These are phyloP conservation scores for Calcarius lapponicus DNA, from an alignment of 2,797 vertebrate species.

Conservation along the genomic window DNA sequence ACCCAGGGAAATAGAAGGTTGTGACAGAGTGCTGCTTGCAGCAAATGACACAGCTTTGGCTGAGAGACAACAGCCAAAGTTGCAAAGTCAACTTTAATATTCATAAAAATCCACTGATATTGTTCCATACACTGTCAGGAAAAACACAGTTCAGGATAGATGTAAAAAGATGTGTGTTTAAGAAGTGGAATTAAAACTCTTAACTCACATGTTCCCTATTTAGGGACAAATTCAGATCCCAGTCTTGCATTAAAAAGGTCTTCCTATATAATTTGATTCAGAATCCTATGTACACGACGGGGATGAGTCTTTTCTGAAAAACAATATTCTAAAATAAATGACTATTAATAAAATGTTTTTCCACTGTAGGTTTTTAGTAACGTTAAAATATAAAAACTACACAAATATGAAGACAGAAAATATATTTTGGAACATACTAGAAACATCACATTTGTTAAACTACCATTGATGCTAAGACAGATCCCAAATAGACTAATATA, in stretches of 20 bases:
- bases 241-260: neutral
- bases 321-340: rapidly evolving
- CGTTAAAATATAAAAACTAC: neutral
- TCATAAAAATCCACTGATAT: neutral
- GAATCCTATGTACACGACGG: neutral
- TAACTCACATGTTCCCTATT: neutral
- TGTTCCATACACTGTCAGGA: neutral
- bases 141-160: neutral
- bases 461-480: neutral
- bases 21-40: neutral
- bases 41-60: neutral
- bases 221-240: neutral
- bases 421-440: neutral
- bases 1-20: neutral
- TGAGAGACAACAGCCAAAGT: neutral
- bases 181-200: neutral
- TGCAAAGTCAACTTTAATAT: neutral
- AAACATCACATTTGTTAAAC: neutral
- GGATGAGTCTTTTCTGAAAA: neutral
- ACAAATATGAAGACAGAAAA: neutral
- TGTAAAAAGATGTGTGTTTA: neutral
- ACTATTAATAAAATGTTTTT: neutral
- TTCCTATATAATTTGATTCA: neutral
- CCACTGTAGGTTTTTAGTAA: neutral
- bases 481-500: neutral